A percentile compares a stretch with the other conserved stretches of the same genome.
Conservation (phyloP, 2,888 invertebrate genomes). For the Tipula helvola region DNA sequence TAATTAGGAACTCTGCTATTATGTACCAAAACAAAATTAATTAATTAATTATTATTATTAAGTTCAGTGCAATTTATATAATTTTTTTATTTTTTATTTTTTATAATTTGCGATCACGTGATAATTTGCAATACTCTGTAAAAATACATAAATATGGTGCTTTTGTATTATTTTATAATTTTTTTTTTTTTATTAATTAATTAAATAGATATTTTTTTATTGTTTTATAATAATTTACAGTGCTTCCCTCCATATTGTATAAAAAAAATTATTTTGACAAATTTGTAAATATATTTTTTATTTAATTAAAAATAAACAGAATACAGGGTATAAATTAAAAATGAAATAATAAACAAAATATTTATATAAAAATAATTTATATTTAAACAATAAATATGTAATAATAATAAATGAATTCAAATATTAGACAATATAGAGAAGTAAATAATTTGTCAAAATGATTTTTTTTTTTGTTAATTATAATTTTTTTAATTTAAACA, state of each 20-base stretch:
- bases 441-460: background rate
- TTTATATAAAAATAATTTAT: background rate
- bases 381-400: background rate
- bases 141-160: background rate
- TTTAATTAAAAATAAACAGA: background rate
- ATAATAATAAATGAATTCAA: constrained; percentile 6
- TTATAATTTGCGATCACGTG: background rate
- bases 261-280: constrained; percentile 5
- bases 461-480: background rate
- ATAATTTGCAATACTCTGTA: constrained; percentile 4
- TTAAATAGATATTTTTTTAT: background rate
- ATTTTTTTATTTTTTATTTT: background rate
- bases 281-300: background rate
- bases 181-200: background rate
- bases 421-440: background rate
- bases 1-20: constrained; percentile 4
- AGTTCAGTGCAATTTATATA: background rate
- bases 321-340: background rate
- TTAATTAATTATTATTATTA: background rate
- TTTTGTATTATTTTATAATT: constrained; percentile 5
- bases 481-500: background rate
- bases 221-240: background rate
- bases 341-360: background rate
- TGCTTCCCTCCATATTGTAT: constrained; percentile 1
- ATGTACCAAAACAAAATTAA: constrained; percentile 9